phyloP scores from a whole-genome alignment of 1,140 invertebrate species.

The Euwallacea fornicatus region DNA sequence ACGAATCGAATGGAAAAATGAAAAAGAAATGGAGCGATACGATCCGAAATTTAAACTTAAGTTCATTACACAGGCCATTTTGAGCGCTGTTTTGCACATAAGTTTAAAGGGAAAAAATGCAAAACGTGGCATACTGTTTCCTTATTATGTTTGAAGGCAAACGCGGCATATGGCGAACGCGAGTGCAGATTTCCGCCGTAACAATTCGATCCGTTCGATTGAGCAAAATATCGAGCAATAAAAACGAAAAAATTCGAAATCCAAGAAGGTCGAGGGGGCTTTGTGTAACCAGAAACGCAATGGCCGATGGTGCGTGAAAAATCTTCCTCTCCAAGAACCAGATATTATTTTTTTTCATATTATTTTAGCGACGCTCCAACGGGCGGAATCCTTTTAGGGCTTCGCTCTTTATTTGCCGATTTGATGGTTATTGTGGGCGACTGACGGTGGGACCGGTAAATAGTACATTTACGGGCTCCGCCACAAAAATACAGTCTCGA shows the following conservation, averaged over 20 bases:
- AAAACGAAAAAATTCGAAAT: slow-evolving; percentile 5
- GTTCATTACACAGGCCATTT: neutral
- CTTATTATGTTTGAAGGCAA: neutral
- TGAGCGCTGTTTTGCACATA: no score
- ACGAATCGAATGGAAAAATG: neutral
- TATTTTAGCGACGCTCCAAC: slow-evolving; percentile 1
- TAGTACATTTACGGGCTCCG: neutral
- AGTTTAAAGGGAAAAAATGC: neutral
- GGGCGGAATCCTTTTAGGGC: slow-evolving; percentile 4
- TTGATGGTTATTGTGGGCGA: slow-evolving; percentile 2
- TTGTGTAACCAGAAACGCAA: slow-evolving; percentile 3
- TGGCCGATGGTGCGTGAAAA: slow-evolving; percentile 2
- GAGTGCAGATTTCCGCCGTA: neutral
- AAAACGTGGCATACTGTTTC: neutral
- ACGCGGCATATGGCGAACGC: neutral
- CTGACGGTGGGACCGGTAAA: slow-evolving; percentile 5
- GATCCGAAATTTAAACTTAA: neutral
- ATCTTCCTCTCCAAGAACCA: slow-evolving; percentile 3
- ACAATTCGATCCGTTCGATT: slow-evolving; percentile 2
- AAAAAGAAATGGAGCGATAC: neutral
- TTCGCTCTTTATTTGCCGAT: slow-evolving; percentile 5
- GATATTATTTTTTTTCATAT: slow-evolving; percentile 1
- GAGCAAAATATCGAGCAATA: slow-evolving; percentile 4
- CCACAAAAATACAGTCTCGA: no score
- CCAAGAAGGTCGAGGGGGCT: neutral